Evolutionary conservation across 2,797 vertebrate species (phyloP), one percentile per base, ranked within the genome.

Genomic region (Chanos chanos): DNA sequence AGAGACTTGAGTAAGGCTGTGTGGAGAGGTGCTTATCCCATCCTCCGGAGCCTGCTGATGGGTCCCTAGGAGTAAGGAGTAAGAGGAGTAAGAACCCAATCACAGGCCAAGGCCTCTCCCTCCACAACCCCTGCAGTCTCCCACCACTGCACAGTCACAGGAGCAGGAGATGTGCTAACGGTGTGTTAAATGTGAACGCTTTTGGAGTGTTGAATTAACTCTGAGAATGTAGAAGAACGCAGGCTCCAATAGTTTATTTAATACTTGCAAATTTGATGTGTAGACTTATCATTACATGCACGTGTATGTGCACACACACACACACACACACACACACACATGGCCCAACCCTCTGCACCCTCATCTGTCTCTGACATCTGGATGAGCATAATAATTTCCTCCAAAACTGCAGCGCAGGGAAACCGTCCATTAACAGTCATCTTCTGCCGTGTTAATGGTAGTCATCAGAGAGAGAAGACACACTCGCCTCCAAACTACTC

Each of bases 321-420:
- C 10, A 21, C 10, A 56, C 40, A 31, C 45, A 27, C 21, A 28
- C 27, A 66, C 25, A 37, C 57, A 57, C 43, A 50, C 44, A 55
- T 44, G 58, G 61, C 40, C 16, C 34, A 64, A 60, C 66, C 49
- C 54, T 72, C 55, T 16, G 40, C 51, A 73, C 62, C 75, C 76
- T 75, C 75, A n/a, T 79, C 56, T 58, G 74, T 72, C 69, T 50
- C 71, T 82, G 85, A 87, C 89, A 89, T 87, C 86, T 88, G 89
- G 86, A 84, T 82, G 72, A 72, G 70, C 31, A 81, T 89, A 89
- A 89, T 90, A 86, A 86, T 83, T 89, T n/a, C 54, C 73, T 87
- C 75, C 80, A 77, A 82, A 89, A 86, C 76, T 77, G 74, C 82
- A 86, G 81, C 75, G 73, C 68, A 75, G 73, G 78, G 81, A 86